Conservation (phyloP, 2,888 invertebrate species). For the Liodrosophila aerea region DNA sequence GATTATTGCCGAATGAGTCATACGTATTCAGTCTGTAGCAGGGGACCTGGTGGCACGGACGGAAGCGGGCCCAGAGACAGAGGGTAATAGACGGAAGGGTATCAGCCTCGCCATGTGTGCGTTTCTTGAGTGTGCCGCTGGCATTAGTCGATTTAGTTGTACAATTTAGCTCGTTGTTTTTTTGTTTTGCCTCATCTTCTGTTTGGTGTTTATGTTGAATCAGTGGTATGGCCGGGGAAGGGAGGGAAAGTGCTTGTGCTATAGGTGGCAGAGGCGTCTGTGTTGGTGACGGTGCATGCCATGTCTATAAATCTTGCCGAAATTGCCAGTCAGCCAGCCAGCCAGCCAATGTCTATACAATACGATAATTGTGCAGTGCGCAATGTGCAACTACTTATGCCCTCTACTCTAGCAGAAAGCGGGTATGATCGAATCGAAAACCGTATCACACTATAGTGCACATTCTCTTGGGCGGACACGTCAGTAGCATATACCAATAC, state of each 20-base stretch:
- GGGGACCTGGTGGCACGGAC: neutral
- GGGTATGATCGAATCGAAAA: neutral
- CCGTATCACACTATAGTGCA: no score
- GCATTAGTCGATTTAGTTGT: conserved; percentile 7
- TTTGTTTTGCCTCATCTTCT: conserved; percentile 4
- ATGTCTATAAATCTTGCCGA: conserved; percentile 67
- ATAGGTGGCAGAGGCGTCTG: conserved; percentile 29
- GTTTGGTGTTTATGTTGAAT: conserved; percentile 6
- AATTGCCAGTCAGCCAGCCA: conserved; percentile 58
- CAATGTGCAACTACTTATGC: conserved; percentile 53
- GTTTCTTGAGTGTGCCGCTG: conserved; percentile 23
- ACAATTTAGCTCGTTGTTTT: neutral
- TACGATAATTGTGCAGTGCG: conserved; percentile 65
- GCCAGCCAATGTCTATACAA: conserved; percentile 32
- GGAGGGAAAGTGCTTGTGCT: conserved; percentile 12
- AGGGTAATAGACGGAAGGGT: conserved; percentile 13
- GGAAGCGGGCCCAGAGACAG: conserved; percentile 7
- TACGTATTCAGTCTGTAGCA: conserved; percentile 22
- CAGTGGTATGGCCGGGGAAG: neutral
- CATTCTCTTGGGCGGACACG: no score
- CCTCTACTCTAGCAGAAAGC: neutral
- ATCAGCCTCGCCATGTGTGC: conserved; percentile 53
- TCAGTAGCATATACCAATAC: no score
- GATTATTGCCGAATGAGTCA: conserved; percentile 74
- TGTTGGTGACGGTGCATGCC: conserved; percentile 71